A percentile compares a stretch with the other conserved stretches of the same genome.
These are phyloP conservation scores for Aphidius ervi DNA, from an alignment of 1,140 invertebrate genomes.

Conservation along the genomic window DNA sequence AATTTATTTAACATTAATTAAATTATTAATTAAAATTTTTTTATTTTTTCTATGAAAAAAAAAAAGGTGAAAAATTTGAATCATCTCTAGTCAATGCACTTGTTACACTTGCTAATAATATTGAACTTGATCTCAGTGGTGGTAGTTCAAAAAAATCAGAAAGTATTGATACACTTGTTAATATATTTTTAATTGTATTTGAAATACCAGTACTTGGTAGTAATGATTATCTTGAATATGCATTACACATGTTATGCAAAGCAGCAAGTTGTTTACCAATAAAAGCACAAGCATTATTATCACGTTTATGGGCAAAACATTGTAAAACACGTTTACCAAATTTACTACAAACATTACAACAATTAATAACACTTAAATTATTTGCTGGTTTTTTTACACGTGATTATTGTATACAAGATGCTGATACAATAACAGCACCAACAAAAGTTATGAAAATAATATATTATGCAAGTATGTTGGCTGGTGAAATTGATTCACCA, in stretches of 20 bases:
- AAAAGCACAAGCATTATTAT: conserved; percentile 75
- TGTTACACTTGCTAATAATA: conserved; percentile 65
- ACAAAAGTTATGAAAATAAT: conserved; percentile 85
- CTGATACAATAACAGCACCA: conserved; percentile 72
- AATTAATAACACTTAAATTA: conserved; percentile 77
- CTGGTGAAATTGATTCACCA: conserved; percentile 71
- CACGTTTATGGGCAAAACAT: conserved; percentile 72
- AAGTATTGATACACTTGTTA: conserved; percentile 56
- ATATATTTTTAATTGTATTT: conserved; percentile 82
- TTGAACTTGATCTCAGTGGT: conserved; percentile 71
- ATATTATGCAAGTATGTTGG: conserved; percentile 85
- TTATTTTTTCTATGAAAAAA: no score
- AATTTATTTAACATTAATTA: neutral
- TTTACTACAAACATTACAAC: conserved; percentile 78
- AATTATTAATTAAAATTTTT: neutral
- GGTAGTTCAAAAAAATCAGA: conserved; percentile 45
- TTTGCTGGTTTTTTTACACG: conserved; percentile 71
- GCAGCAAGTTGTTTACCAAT: conserved; percentile 70
- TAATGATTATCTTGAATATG: conserved; percentile 77
- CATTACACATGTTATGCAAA: conserved; percentile 76
- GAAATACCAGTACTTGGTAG: conserved; percentile 80
- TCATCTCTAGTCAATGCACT: conserved; percentile 76
- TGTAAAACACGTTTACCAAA: conserved; percentile 66
- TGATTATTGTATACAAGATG: conserved; percentile 78
- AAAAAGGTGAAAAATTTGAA: conserved; percentile 58